These are phyloP conservation scores for Ophonus ardosiacus DNA, from an alignment of 2,888 invertebrate species.

Conservation along the genomic window DNA sequence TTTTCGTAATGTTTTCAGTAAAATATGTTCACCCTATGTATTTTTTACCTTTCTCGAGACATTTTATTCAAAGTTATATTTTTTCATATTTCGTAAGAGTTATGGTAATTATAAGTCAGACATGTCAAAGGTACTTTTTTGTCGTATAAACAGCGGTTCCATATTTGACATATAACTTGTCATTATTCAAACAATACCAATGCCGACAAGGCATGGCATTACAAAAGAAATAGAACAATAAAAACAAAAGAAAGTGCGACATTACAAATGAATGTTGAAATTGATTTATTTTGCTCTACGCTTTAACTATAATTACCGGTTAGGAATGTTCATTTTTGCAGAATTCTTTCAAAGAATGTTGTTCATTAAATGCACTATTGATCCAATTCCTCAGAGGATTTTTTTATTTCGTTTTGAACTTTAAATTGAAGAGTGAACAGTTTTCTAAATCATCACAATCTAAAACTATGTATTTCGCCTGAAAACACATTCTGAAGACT, in stretches of 20 bases:
- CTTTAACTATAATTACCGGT: neutral
- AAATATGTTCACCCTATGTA: too few species aligned
- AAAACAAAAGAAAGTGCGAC: neutral
- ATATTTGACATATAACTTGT: neutral
- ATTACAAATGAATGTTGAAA: neutral
- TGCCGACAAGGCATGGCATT: neutral
- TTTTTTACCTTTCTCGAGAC: neutral
- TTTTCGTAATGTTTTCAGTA: too few species aligned
- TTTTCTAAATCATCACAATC: too few species aligned
- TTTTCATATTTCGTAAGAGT: too few species aligned
- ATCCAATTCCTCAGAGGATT: neutral
- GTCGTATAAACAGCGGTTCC: neutral
- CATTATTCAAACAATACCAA: neutral
- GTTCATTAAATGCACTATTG: neutral
- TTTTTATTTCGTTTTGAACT: too few species aligned
- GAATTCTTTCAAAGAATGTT: neutral
- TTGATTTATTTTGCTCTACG: neutral
- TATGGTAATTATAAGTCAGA: neutral
- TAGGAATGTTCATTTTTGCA: neutral
- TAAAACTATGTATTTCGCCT: too few species aligned
- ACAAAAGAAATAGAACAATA: neutral
- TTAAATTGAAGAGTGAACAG: too few species aligned
- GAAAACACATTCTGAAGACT: too few species aligned
- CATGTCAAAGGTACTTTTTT: neutral
- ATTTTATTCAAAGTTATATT: neutral